phyloP scores from a whole-genome alignment of 2,797 vertebrate species.

The Coregonus ussuriensis region DNA sequence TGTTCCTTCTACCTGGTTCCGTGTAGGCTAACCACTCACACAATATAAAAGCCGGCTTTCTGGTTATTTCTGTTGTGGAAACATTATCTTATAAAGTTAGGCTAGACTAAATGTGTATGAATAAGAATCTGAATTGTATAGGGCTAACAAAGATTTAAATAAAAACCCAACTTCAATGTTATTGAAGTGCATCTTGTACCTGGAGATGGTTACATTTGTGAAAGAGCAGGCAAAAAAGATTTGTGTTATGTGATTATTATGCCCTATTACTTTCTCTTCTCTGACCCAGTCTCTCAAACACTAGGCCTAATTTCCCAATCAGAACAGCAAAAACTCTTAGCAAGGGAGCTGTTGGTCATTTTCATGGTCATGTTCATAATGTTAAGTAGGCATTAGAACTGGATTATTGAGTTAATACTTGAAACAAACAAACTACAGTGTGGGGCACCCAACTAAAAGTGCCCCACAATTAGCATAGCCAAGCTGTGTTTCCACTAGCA shows the following conservation, averaged over 20 bases:
- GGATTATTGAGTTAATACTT: slow-evolving; percentile 44
- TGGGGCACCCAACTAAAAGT: background rate
- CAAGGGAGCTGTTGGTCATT: no score
- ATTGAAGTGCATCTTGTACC: slow-evolving; percentile 21
- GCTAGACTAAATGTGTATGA: no score
- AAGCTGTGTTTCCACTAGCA: background rate
- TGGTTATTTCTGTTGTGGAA: no score
- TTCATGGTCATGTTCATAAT: slow-evolving; percentile 45
- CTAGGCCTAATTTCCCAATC: no score
- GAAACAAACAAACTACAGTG: slow-evolving; percentile 42
- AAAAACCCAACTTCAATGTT: background rate
- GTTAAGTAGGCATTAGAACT: slow-evolving; percentile 36
- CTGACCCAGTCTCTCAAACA: no score
- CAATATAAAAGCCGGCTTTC: no score
- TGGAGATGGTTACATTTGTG: background rate
- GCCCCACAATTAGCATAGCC: background rate
- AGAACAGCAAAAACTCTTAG: no score
- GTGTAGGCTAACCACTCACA: no score
- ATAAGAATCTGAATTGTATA: background rate
- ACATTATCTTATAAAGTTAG: no score
- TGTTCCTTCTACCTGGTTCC: background rate
- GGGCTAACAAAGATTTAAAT: background rate
- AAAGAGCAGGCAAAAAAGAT: no score
- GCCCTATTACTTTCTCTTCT: no score
- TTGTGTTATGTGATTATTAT: no score